Conservation (phyloP, 2,797 vertebrate genomes). For the Podargus strigoides region DNA sequence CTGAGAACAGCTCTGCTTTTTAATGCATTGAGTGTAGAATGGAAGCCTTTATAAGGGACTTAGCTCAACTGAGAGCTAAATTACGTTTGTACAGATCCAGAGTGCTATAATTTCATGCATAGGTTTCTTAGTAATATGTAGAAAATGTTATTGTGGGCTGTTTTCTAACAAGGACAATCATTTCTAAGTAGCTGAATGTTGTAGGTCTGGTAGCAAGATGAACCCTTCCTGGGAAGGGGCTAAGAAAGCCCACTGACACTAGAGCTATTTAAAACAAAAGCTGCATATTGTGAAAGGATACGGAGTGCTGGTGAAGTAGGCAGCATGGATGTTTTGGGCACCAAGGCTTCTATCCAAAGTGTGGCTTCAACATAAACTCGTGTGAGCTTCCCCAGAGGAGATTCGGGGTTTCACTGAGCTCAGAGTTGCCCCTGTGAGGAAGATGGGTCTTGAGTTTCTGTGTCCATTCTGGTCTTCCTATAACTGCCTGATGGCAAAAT, state of each 20-base stretch:
- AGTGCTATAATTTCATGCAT: slow-evolving; percentile 30
- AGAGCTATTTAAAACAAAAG: background rate
- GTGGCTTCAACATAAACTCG: fast-evolving
- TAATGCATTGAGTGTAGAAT: slow-evolving; percentile 37
- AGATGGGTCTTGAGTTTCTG: background rate
- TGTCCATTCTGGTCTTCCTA: background rate
- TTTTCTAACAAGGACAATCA: slow-evolving; percentile 19
- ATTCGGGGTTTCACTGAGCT: background rate
- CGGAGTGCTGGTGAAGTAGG: background rate
- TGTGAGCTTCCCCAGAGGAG: background rate
- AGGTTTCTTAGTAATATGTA: slow-evolving; percentile 27
- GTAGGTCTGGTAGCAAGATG: background rate
- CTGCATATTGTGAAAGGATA: background rate
- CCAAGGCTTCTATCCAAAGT: background rate
- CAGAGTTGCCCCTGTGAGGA: background rate
- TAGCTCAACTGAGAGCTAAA: background rate
- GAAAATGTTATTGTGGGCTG: slow-evolving; percentile 44
- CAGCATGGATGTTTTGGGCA: background rate
- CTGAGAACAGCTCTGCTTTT: slow-evolving; percentile 64
- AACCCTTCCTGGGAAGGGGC: background rate
- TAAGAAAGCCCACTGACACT: background rate
- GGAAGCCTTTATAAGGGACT: slow-evolving; percentile 48
- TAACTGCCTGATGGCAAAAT: background rate
- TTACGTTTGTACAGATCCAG: background rate
- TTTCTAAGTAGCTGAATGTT: background rate